Conservation (phyloP, 1,140 invertebrate species). For the Tetragonula clypearis region DNA sequence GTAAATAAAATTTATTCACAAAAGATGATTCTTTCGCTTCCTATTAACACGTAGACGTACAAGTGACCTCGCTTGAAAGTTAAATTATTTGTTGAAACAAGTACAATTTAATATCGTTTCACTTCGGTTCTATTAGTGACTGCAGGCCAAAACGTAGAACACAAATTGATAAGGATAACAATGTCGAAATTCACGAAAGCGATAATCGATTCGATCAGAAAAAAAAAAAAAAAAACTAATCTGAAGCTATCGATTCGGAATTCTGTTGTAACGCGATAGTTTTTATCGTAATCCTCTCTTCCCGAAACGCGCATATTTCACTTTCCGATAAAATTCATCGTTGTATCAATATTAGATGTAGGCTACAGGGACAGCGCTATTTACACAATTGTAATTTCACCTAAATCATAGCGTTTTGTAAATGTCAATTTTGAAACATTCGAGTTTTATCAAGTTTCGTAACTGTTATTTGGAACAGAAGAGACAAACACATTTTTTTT, state of each 20-base stretch:
- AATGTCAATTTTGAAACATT: neutral
- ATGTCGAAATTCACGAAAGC: neutral
- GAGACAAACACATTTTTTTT: neutral
- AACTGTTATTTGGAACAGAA: neutral
- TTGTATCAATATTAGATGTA: neutral
- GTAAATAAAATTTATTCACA: neutral
- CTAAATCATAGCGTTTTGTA: no score
- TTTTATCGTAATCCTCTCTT: neutral
- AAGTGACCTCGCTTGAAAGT: neutral
- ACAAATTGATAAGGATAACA: neutral
- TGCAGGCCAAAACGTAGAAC: neutral
- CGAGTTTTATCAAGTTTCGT: neutral
- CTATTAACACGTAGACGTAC: no score
- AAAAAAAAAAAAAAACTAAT: neutral
- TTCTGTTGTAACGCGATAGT: neutral
- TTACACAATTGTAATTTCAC: no score
- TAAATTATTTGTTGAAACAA: neutral
- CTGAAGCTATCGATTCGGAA: neutral
- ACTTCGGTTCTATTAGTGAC: no score
- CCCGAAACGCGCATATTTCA: neutral
- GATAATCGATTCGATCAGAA: neutral
- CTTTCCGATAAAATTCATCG: neutral
- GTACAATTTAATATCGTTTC: neutral
- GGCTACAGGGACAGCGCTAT: neutral
- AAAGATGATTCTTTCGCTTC: neutral